phyloP scores from a whole-genome alignment of 2,113 vertebrate species.

The Strigops habroptila region DNA sequence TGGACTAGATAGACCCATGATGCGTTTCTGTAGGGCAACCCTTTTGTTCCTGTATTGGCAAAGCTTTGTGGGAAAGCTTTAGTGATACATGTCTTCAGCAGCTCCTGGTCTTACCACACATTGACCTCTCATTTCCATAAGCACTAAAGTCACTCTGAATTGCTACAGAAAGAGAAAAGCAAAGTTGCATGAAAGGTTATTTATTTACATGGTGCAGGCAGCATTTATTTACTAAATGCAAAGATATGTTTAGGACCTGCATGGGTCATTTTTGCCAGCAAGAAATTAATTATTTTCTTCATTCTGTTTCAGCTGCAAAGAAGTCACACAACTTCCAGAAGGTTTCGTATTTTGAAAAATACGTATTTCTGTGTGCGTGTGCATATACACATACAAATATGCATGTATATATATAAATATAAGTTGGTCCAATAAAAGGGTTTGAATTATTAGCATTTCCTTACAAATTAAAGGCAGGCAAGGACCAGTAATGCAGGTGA shows the following conservation, averaged over 20 bases:
- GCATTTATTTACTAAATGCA: not conserved
- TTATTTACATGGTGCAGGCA: not conserved
- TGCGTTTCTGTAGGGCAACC: slow-evolving; percentile 29
- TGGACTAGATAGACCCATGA: not conserved
- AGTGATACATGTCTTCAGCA: slow-evolving; percentile 8
- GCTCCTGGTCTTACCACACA: not conserved
- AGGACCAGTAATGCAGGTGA: slow-evolving; percentile 62
- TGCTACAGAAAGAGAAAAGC: not conserved
- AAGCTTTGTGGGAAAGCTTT: slow-evolving; percentile 31
- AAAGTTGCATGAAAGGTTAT: not conserved
- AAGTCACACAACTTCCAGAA: slow-evolving; percentile 13
- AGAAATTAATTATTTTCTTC: not conserved
- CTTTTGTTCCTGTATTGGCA: slow-evolving; percentile 35
- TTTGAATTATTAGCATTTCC: slow-evolving; percentile 55
- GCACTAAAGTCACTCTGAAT: slow-evolving; percentile 6
- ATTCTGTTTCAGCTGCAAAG: not conserved
- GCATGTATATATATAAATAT: not conserved
- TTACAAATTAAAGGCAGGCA: slow-evolving; percentile 70
- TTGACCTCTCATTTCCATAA: slow-evolving; percentile 20
- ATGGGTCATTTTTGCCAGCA: not conserved
- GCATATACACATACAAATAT: not conserved
- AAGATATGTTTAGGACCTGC: not conserved
- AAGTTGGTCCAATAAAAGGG: slow-evolving; percentile 34
- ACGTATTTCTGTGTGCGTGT: not conserved
- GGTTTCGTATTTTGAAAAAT: not conserved